Conservation (phyloP, 2,888 invertebrate genomes). For the Trachelus troglodyta region DNA sequence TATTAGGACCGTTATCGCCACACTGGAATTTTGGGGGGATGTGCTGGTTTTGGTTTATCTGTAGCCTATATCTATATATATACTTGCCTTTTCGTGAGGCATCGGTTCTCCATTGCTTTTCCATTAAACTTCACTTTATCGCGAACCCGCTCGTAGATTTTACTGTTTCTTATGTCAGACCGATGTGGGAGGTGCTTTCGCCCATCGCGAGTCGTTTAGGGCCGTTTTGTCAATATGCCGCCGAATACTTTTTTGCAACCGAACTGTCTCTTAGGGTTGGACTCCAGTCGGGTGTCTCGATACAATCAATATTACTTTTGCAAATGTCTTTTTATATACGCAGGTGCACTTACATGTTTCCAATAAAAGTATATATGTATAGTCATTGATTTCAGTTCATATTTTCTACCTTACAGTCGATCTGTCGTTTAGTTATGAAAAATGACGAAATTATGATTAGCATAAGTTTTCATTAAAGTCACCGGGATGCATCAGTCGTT, state of each 20-base stretch:
- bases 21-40: neutral
- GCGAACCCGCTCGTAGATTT: neutral
- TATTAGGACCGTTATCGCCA: neutral
- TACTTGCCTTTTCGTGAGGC: neutral
- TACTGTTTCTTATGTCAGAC: neutral
- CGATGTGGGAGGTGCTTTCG: neutral
- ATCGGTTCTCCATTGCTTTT: neutral
- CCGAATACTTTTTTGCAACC: neutral
- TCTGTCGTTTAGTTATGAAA: too few species aligned
- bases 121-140: neutral
- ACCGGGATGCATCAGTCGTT: neutral
- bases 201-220: neutral
- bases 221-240: neutral
- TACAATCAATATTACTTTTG: neutral
- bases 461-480: neutral
- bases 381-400: too few species aligned
- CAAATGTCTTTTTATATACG: neutral
- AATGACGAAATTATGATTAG: neutral
- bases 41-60: neutral
- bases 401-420: too few species aligned
- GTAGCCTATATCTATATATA: neutral
- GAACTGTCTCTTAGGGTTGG: neutral
- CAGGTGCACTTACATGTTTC: neutral
- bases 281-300: neutral
- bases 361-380: neutral